Evolutionary conservation across 2,888 invertebrate genomes (phyloP), one percentile per base, ranked within the genome.

Genomic region (Drosophila stalkeri): DNA sequence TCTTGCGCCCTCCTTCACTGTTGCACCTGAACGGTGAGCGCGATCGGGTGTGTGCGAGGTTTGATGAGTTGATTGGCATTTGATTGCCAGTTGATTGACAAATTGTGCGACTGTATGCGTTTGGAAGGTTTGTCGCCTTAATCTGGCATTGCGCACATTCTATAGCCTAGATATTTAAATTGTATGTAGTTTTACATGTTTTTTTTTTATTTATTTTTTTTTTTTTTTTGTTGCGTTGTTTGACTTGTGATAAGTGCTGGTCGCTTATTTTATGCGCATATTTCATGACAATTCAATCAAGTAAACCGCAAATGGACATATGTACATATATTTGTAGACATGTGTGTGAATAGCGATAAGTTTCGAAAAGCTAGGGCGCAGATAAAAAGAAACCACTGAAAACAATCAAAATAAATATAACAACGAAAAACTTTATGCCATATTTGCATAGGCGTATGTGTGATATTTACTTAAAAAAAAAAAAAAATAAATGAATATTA

Each of bases 51-150:
- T 4, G 18, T n/a, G 2, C 3, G 20, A 20, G 33, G 23, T 66
- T 47, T 46, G 66, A 75, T 71, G 59, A 41, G 44, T 47, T 75
- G 82, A 81, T 84, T 82, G 82, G 64, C 80, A 82, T 69, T 63
- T 73, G 82, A 82, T 82, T 82, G 86, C 67, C 85, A 77, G 72
- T 82, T 82, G 82, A 82, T 82, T 80, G 86, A 85, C 86, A 82
- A 82, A 85, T 72, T 77, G 66, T 73, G 54, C 61, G 52, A 41
- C 46, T 66, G 76, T 76, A 60, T 64, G 70, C 33, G 23, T 64
- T 59, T 60, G 68, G 67, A 74, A 74, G 75, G 69, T 69, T 56
- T 76, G 62, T 56, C 65, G 62, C 64, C 62, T 63, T 49, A 59
- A n/a, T 51, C 51, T 63, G 75, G 59, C 75, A 70, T 72, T 64